A percentile compares a stretch with the other conserved stretches of the same genome.
Evolutionary conservation across 2,797 vertebrate genomes (phyloP).

Genomic region (Pogoniulus pusillus): DNA sequence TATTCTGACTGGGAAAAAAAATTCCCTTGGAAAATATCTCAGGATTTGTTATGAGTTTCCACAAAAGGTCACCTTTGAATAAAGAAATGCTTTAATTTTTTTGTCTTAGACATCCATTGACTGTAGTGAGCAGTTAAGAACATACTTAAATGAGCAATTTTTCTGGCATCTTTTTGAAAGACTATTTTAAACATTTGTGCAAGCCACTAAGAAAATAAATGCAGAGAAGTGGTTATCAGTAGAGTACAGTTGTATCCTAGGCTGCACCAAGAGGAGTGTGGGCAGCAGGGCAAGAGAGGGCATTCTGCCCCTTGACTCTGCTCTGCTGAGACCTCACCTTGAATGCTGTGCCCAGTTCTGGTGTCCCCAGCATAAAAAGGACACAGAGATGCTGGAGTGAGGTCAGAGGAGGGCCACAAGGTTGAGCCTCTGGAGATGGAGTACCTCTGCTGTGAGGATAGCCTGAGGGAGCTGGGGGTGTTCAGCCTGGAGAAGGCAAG

Average conservation of each 20-base stretch:
- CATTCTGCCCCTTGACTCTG: too few relatives aligned
- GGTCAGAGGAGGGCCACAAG: too few relatives aligned
- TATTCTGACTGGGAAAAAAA: slow-evolving; percentile 15
- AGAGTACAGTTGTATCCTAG: neutral
- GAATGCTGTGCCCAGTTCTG: too few relatives aligned
- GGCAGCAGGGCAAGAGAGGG: too few relatives aligned
- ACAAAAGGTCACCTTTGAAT: neutral
- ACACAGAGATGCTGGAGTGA: too few relatives aligned
- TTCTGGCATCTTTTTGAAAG: neutral
- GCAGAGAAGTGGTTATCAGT: neutral
- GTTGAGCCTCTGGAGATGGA: too few relatives aligned
- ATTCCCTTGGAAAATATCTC: neutral
- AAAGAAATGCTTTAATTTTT: neutral
- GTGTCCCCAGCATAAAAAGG: too few relatives aligned
- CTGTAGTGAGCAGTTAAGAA: neutral
- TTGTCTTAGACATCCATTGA: neutral
- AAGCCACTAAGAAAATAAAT: neutral
- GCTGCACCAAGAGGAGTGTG: too few relatives aligned
- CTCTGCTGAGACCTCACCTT: too few relatives aligned
- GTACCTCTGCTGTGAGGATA: too few relatives aligned
- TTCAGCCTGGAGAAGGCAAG: too few relatives aligned
- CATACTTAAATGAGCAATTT: neutral
- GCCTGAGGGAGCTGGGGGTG: too few relatives aligned
- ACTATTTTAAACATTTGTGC: neutral
- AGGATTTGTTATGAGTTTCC: neutral